Evolutionary conservation across 2,888 invertebrate genomes (phyloP), one percentile per base, ranked within the genome.

Genomic region (Hoplodrina blanda): DNA sequence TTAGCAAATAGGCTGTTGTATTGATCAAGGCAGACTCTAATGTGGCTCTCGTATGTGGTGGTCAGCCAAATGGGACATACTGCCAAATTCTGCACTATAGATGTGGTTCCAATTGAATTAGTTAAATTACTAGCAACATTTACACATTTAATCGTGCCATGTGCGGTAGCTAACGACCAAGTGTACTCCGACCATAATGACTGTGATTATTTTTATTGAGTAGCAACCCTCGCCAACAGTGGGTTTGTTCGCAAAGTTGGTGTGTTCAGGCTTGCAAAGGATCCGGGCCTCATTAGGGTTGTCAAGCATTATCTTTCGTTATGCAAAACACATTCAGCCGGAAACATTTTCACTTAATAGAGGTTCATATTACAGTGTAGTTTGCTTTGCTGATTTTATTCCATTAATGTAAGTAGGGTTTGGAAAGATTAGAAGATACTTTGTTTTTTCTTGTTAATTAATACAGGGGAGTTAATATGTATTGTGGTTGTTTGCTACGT

Each of bases 251-350:
- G 53, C 63, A 55, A 75, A 75, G 69, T 78, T 70, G 57, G 67
- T 57, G 62, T 69, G 66, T 73, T 68, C 62, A 67, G 72, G 70
- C 66, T 81, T 71, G 76, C 69, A 69, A 79, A 77, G 73, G 77
- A 70, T 76, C 69, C 73, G 53, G 59, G 62, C 63, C 76, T 83
- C 83, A 81, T 84, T 84, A 83, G 61, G 69, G 74, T 69, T 84
- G 76, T 70, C 76, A 83, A 64, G 63, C 69, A 81, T 81, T 82
- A 84, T 82, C 75, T 82, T 76, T 72, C 73, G 78, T 81, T 82
- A 80, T 78, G 77, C 76, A 76, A 75, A 83, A 73, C 63, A 76
- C 69, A 79, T 81, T 81, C 64, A 19, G 63, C 52, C 66, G 75
- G 69, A 80, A 84, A 67, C 74, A 67, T 75, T 77, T 81, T 72